These are phyloP conservation scores for Lophius piscatorius DNA, from an alignment of 2,113 vertebrate genomes.

Conservation along the genomic window DNA sequence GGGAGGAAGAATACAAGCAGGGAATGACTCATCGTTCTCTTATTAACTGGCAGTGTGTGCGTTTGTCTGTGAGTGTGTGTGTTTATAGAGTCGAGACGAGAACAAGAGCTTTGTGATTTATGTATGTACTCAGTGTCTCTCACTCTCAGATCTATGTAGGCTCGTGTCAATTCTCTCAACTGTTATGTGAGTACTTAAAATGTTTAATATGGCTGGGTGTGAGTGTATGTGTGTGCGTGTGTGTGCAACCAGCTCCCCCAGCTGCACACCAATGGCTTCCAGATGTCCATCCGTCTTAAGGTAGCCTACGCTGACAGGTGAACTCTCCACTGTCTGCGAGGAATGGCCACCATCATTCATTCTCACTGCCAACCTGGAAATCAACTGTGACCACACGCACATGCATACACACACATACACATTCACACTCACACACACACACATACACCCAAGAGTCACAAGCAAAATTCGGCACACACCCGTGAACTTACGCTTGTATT, in stretches of 20 bases:
- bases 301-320: conserved; percentile 73
- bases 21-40: conserved; percentile 66
- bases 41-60: conserved; percentile 36
- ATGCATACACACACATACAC: conserved; percentile 26
- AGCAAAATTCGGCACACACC: conserved; percentile 29
- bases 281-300: conserved; percentile 77
- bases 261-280: conserved; percentile 68
- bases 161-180: conserved; percentile 60
- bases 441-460: no score
- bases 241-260: conserved; percentile 45
- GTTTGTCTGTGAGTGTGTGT: conserved; percentile 14
- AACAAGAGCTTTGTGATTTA: conserved; percentile 58
- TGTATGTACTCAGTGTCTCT: conserved; percentile 41
- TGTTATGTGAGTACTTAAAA: conserved; percentile 60
- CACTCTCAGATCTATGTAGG: conserved; percentile 58
- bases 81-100: conserved; percentile 8
- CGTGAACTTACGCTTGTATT: conserved; percentile 4
- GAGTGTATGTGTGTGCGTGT: conserved; percentile 7
- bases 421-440: conserved; percentile 23
- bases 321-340: conserved; percentile 72
- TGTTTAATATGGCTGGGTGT: conserved; percentile 37
- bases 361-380: conserved; percentile 38
- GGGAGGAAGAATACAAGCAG: conserved; percentile 47
- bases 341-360: conserved; percentile 61
- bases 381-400: conserved; percentile 59